These are phyloP conservation scores for Craseonycteris thonglongyai DNA, from an alignment of 2,113 vertebrate genomes.

Conservation along the genomic window DNA sequence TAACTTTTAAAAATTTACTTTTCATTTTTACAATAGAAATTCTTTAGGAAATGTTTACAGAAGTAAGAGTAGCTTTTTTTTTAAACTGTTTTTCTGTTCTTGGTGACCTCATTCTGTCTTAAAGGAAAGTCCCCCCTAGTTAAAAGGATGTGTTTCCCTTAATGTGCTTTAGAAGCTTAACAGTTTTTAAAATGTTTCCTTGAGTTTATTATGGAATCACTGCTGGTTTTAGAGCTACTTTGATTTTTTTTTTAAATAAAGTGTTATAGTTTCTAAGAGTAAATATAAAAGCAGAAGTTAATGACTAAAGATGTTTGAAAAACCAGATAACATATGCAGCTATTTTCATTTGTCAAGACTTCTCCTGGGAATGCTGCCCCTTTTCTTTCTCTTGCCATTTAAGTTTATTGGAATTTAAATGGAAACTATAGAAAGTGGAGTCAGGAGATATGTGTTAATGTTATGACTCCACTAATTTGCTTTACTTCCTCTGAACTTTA, in stretches of 20 bases:
- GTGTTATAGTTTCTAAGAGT: slow-evolving; percentile 15
- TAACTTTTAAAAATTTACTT: slow-evolving; percentile 17
- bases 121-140: slow-evolving; percentile 46
- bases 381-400: background rate
- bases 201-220: slow-evolving; percentile 6
- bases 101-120: slow-evolving; percentile 48
- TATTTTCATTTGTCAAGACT: slow-evolving; percentile 22
- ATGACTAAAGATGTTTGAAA: slow-evolving; percentile 24
- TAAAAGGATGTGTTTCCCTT: slow-evolving; percentile 31
- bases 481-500: background rate
- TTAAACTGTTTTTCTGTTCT: background rate
- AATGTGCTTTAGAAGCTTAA: slow-evolving; percentile 9
- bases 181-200: slow-evolving; percentile 15
- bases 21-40: slow-evolving; percentile 40
- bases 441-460: background rate
- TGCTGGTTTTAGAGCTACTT: slow-evolving; percentile 23
- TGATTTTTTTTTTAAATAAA: slow-evolving; percentile 25
- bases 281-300: slow-evolving; percentile 33
- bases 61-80: background rate
- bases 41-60: slow-evolving; percentile 27
- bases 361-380: background rate
- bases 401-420: slow-evolving; percentile 26
- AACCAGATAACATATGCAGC: background rate
- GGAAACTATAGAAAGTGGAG: background rate
- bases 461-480: background rate